Base-by-base conservation (phyloP, 2,888 invertebrate genomes). In the Scrobipalpa costella region DNA sequence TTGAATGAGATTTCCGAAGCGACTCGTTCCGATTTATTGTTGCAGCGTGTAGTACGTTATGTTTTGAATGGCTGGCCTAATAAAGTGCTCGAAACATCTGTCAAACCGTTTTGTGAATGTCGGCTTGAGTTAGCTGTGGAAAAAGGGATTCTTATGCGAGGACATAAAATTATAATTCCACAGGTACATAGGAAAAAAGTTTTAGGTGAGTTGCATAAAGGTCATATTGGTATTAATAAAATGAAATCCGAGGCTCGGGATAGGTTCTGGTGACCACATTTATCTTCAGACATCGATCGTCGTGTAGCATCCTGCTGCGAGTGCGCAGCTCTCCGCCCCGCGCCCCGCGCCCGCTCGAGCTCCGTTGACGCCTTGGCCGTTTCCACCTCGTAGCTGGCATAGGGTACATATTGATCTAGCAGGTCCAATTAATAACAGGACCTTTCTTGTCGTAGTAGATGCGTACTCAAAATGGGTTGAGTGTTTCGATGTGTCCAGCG, bases 331-430 rank as follows among this genome's bases (percentile, higher is more conserved):
- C n/a, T n/a, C n/a, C n/a, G 21, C 44, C 17, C 47, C 38, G 33
- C 44, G 47, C 44, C 60, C 44, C 6, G 33, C 44, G 0, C 60
- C n/a, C n/a, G n/a, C n/a, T n/a, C n/a, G n/a, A n/a, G n/a, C n/a
- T n/a, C 60, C 60, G 19, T 27, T 60, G 21, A 47, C 47, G 9
- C 60, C 57, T n/a, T 57, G 57, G 57, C 57, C 57, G 8, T 57
- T 6, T n/a, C 57, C 34, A 6, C 33, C 33, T 8, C 13, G 21
- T n/a, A n/a, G n/a, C n/a, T n/a, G n/a, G n/a, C n/a, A n/a, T 1
- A 40, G 60, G 5, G 47, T 60, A n/a, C 60, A 60, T 33, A 11
- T 60, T 2, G 60, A 60, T n/a, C 40, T 60, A n/a, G 1, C 13
- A 1, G 60, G 60, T 3, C 60, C 60, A 1, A 47, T 60, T 8